Evolutionary conservation across 2,888 invertebrate genomes (phyloP).

Genomic region (Phalera bucephala): DNA sequence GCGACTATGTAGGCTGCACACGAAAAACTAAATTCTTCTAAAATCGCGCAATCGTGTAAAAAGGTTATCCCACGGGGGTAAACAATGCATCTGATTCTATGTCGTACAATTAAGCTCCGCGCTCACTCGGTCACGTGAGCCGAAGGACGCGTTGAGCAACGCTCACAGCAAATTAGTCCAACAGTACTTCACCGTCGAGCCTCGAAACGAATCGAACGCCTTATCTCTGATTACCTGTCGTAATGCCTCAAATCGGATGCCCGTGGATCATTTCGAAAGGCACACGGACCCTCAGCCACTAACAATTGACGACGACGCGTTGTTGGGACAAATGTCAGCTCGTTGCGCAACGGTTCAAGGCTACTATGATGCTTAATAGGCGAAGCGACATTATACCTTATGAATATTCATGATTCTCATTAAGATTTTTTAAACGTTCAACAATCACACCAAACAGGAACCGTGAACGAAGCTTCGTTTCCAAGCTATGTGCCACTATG

Average conservation of each 20-base stretch:
- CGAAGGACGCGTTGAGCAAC: slow-evolving; percentile 50
- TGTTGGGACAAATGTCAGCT: slow-evolving; percentile 53
- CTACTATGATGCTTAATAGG: slow-evolving; percentile 42
- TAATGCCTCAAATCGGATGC: slow-evolving; percentile 38
- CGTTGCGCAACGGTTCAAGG: slow-evolving; percentile 74
- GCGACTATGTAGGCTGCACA: not conserved
- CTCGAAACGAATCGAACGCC: slow-evolving; percentile 23
- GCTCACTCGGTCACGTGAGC: slow-evolving; percentile 30
- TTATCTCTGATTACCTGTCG: slow-evolving; percentile 34
- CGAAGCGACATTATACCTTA: slow-evolving; percentile 43
- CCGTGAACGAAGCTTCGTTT: slow-evolving; percentile 24
- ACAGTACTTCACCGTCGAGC: slow-evolving; percentile 39
- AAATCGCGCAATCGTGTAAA: slow-evolving; percentile 22
- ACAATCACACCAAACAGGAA: slow-evolving; percentile 28
- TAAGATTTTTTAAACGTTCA: slow-evolving; percentile 23
- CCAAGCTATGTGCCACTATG: slow-evolving; percentile 20
- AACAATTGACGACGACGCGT: slow-evolving; percentile 43
- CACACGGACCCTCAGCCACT: slow-evolving; percentile 29
- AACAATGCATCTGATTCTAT: slow-evolving; percentile 35
- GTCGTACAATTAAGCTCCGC: slow-evolving; percentile 30
- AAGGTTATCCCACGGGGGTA: slow-evolving; percentile 39
- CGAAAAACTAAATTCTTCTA: not conserved
- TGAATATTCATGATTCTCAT: slow-evolving; percentile 44
- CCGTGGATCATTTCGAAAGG: slow-evolving; percentile 48
- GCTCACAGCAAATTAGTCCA: slow-evolving; percentile 35